Conservation (phyloP, 2,888 invertebrate genomes). For the Therioaphis trifolii region DNA sequence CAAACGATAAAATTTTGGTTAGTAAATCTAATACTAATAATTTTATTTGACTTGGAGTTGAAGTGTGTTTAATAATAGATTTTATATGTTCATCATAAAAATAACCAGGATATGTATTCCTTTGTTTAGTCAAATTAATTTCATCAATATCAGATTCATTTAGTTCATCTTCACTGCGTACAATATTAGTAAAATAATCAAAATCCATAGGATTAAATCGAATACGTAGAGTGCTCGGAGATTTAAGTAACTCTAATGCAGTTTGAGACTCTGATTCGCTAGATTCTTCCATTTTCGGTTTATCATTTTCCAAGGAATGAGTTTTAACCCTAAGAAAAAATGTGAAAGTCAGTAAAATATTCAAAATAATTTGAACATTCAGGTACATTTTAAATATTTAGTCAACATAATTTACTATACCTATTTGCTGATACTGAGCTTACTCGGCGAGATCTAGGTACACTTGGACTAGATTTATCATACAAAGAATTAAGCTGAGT, state of each 20-base stretch:
- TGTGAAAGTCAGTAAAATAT: neutral
- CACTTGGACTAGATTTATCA: conserved; percentile 53
- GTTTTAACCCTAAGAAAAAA: conserved; percentile 59
- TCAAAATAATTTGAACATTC: neutral
- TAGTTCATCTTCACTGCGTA: conserved; percentile 70
- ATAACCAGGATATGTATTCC: conserved; percentile 69
- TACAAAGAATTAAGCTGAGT: conserved; percentile 42
- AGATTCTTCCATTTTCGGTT: conserved; percentile 64
- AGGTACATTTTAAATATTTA: conserved; percentile 8
- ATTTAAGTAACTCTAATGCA: conserved; percentile 72
- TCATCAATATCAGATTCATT: conserved; percentile 64
- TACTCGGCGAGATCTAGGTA: conserved; percentile 56
- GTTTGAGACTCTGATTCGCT: conserved; percentile 70
- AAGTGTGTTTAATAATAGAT: conserved; percentile 68
- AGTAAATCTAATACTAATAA: conserved; percentile 71
- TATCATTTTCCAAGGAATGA: conserved; percentile 62
- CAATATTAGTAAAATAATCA: conserved; percentile 73
- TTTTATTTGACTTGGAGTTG: conserved; percentile 70
- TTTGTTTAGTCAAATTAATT: conserved; percentile 38
- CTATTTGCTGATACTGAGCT: conserved; percentile 60
- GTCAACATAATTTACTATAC: conserved; percentile 3
- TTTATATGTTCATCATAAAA: conserved; percentile 72
- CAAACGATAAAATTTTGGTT: conserved; percentile 49
- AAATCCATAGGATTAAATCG: conserved; percentile 74
- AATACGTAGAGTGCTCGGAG: conserved; percentile 72